Evolutionary conservation across 2,888 invertebrate species (phyloP).

Genomic region (Trisateles emortualis): DNA sequence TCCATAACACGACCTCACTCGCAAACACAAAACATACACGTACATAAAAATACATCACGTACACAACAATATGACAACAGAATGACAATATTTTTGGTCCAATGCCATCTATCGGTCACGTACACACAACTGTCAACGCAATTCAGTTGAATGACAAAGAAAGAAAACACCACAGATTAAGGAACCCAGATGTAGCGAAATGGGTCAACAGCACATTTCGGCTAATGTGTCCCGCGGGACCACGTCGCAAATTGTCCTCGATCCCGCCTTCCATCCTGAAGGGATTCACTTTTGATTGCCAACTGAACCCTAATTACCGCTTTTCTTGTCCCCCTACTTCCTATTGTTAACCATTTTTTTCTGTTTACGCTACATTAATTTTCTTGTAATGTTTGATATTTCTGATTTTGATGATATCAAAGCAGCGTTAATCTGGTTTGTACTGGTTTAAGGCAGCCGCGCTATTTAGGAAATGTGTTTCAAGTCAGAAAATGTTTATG

Average conservation of each 20-base stretch:
- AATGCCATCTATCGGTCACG: conserved; percentile 3
- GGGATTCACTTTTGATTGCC: conserved; percentile 67
- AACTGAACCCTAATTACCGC: conserved; percentile 64
- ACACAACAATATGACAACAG: background rate
- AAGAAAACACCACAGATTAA: conserved; percentile 38
- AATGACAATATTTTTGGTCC: conserved; percentile 12
- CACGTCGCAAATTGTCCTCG: conserved; percentile 51
- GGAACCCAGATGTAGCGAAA: conserved; percentile 44
- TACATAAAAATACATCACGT: too few species aligned
- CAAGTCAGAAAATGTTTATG: too few species aligned
- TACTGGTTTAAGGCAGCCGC: too few species aligned
- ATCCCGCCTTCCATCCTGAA: conserved; percentile 48
- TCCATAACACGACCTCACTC: too few species aligned
- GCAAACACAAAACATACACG: too few species aligned
- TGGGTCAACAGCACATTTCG: conserved; percentile 51
- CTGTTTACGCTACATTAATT: conserved; percentile 34
- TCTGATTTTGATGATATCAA: conserved; percentile 16
- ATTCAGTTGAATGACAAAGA: conserved; percentile 20
- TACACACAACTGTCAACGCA: conserved; percentile 17
- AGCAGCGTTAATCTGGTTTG: background rate
- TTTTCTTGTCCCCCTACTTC: conserved; percentile 43
- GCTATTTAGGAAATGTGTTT: background rate
- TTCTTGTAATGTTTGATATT: conserved; percentile 26
- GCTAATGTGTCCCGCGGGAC: conserved; percentile 45
- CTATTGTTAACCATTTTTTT: conserved; percentile 40